Percentiles rank a stretch among this genome's conserved stretches.
These are phyloP conservation scores for Syrmaticus mikado DNA, from an alignment of 2,113 vertebrate species.

Conservation along the genomic window DNA sequence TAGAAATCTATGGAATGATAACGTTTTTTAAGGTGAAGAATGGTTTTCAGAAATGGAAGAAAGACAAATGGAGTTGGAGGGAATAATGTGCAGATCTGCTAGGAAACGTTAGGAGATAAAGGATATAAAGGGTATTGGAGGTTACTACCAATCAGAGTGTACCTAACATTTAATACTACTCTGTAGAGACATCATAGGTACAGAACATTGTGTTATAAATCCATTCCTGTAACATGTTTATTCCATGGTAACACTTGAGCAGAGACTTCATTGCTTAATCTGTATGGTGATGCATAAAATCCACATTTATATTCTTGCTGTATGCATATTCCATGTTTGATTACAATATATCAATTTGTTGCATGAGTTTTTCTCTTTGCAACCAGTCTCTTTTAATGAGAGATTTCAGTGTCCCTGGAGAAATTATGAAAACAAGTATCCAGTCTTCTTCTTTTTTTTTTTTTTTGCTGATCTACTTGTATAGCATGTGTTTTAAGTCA, in stretches of 20 bases:
- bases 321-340: conserved; percentile 19
- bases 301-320: conserved; percentile 11
- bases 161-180: conserved; percentile 5
- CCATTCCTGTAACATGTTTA: conserved; percentile 16
- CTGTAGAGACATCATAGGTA: conserved; percentile 49
- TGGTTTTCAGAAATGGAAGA: background rate
- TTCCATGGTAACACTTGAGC: conserved; percentile 40
- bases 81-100: background rate
- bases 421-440: background rate
- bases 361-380: conserved; percentile 12
- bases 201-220: conserved; percentile 34
- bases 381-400: conserved; percentile 6
- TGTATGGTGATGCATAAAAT: background rate
- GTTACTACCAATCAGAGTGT: conserved; percentile 32
- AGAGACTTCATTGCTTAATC: background rate
- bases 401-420: background rate
- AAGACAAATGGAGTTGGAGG: background rate
- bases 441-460: background rate
- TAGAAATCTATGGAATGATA: background rate
- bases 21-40: background rate
- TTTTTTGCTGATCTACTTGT: background rate
- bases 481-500: background rate
- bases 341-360: conserved; percentile 23
- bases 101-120: conserved; percentile 8
- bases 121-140: background rate